Conservation (phyloP, 2,113 vertebrate species). For the Macquaria ambigua region DNA sequence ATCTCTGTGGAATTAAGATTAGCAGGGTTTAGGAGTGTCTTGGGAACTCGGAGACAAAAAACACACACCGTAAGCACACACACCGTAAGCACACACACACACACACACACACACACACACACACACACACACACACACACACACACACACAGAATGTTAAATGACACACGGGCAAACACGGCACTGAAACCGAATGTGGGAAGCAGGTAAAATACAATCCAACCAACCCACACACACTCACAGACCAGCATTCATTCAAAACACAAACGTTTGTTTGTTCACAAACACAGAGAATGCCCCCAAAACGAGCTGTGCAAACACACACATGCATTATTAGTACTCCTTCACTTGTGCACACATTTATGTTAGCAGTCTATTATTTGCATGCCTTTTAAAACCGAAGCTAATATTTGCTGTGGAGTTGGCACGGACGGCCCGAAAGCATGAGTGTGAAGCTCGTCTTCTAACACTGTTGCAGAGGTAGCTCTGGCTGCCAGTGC, state of each 20-base stretch:
- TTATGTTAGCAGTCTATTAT: background rate
- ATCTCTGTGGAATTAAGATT: conserved; percentile 62
- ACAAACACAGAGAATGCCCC: background rate
- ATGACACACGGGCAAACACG: conserved; percentile 3
- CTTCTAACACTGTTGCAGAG: conserved; percentile 17
- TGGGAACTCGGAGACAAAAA: conserved; percentile 43
- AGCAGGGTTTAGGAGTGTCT: conserved; percentile 55
- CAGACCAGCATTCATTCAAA: background rate
- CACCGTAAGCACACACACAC: conserved; percentile 7
- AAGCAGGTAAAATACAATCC: conserved; percentile 2
- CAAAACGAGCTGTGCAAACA: conserved; percentile 6
- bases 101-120: background rate
- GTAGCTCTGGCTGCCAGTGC: background rate
- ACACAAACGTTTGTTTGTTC: background rate
- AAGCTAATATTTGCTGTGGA: conserved; percentile 37
- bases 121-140: conserved; percentile 2
- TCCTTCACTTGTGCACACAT: background rate
- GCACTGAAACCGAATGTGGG: conserved; percentile 1
- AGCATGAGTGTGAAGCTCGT: background rate
- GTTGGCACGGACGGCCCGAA: background rate
- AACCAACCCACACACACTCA: background rate
- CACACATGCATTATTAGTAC: conserved; percentile 3
- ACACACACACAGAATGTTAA: conserved; percentile 14
- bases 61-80: background rate
- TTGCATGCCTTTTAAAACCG: conserved; percentile 26